A percentile compares a stretch with the other conserved stretches of the same genome.
These are phyloP conservation scores for Meteorus colon DNA, from an alignment of 2,888 invertebrate species.

Conservation along the genomic window DNA sequence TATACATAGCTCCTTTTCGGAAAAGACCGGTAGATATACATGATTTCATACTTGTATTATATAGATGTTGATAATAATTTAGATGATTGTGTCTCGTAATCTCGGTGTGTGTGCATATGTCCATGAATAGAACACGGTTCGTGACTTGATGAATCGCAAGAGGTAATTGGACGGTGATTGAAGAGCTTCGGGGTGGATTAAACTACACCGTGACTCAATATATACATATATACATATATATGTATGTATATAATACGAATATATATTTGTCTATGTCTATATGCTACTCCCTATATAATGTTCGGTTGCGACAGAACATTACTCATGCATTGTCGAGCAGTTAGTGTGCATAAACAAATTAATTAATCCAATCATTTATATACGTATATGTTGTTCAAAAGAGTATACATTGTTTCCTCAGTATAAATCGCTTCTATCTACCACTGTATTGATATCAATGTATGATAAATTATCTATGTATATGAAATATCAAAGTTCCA, in stretches of 20 bases:
- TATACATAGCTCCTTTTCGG: too few relatives aligned
- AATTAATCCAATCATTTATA: conserved; percentile 25
- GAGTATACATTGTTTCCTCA: too few relatives aligned
- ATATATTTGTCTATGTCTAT: neutral
- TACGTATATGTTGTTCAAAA: neutral
- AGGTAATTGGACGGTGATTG: conserved; percentile 54
- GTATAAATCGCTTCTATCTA: too few relatives aligned
- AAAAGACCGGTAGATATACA: neutral
- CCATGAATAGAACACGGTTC: conserved; percentile 49
- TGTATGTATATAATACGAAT: neutral
- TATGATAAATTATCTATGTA: too few relatives aligned
- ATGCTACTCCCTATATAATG: conserved; percentile 24
- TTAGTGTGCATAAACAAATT: conserved; percentile 21
- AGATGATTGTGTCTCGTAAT: conserved; percentile 5
- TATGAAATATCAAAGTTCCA: too few relatives aligned
- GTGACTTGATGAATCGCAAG: conserved; percentile 54
- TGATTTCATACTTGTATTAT: neutral
- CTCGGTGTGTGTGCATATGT: conserved; percentile 11
- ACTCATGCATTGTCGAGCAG: conserved; percentile 33
- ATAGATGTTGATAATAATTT: neutral
- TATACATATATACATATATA: neutral
- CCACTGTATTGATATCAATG: too few relatives aligned
- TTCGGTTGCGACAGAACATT: conserved; percentile 18
- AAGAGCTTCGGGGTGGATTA: conserved; percentile 50
- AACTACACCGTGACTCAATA: conserved; percentile 39